Evolutionary conservation across 2,888 invertebrate species (phyloP).

Genomic region (Horisme vitalbata): DNA sequence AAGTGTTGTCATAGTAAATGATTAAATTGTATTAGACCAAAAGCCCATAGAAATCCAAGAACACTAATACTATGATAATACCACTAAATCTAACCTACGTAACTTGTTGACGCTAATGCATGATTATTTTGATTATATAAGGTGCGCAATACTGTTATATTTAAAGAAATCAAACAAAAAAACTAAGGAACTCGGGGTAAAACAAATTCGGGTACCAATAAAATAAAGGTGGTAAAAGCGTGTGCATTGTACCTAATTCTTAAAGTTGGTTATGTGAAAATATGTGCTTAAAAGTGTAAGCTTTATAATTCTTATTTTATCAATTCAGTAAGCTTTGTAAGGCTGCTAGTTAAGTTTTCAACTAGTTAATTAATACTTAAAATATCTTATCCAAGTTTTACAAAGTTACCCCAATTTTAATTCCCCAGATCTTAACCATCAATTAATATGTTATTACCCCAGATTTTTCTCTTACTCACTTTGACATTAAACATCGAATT

Average conservation of each 20-base stretch:
- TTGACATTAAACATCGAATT: too few species aligned
- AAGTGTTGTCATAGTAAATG: neutral
- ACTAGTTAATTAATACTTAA: neutral
- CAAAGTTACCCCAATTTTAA: neutral
- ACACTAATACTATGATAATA: conserved; percentile 28
- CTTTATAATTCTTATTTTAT: neutral
- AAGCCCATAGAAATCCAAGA: conserved; percentile 41
- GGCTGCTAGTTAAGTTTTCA: neutral
- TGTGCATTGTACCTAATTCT: too few species aligned
- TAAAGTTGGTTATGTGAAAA: neutral
- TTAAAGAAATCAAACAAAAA: conserved; percentile 3
- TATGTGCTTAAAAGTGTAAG: neutral
- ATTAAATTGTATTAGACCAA: too few species aligned
- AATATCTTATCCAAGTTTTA: too few species aligned
- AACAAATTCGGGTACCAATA: neutral
- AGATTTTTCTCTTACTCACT: neutral
- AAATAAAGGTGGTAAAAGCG: neutral
- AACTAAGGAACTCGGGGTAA: conserved; percentile 7
- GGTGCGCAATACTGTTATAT: conserved; percentile 46
- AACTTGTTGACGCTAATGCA: conserved; percentile 48
- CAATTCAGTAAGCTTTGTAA: neutral
- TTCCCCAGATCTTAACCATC: neutral
- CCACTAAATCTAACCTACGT: conserved; percentile 45
- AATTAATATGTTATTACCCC: too few species aligned
- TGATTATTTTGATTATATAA: conserved; percentile 31